Percentiles rank a stretch among this genome's conserved stretches.
Evolutionary conservation across 2,113 vertebrate species (phyloP).

Genomic region (Phrynosoma platyrhinos): DNA sequence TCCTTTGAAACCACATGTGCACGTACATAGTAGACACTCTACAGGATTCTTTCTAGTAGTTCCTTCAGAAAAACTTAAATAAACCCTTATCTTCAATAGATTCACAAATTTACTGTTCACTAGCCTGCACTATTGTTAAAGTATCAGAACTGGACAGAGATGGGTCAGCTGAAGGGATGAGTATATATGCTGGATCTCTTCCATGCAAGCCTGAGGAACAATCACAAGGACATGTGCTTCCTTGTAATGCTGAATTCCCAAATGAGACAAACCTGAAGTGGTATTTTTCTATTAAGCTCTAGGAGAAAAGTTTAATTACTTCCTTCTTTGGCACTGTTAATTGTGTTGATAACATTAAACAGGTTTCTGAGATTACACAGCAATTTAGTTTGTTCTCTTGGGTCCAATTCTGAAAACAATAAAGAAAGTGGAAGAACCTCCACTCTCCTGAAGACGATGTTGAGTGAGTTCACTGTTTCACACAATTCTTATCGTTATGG

Average conservation of each 20-base stretch:
- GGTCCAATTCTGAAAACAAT: slow-evolving; percentile 34
- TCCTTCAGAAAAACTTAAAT: too few species aligned
- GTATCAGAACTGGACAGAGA: slow-evolving; percentile 1
- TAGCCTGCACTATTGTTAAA: background rate
- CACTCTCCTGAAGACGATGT: background rate
- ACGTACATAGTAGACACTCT: background rate
- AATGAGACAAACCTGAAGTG: slow-evolving; percentile 21
- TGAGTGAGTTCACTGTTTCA: background rate
- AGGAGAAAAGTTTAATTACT: background rate
- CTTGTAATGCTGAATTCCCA: slow-evolving; percentile 27
- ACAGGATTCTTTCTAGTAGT: background rate
- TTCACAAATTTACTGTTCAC: slow-evolving; percentile 6
- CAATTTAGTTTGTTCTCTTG: background rate
- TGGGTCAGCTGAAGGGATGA: background rate
- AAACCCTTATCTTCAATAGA: background rate
- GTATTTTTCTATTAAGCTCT: slow-evolving; percentile 6
- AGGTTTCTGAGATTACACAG: slow-evolving; percentile 9
- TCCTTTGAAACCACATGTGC: background rate
- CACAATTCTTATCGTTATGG: background rate
- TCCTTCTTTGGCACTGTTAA: background rate
- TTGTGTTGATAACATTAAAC: slow-evolving; percentile 21
- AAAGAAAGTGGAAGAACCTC: slow-evolving; percentile 8
- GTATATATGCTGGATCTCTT: background rate
- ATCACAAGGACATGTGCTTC: background rate
- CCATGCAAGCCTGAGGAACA: background rate